Evolutionary conservation across 1,140 invertebrate species (phyloP).

Genomic region (Colletes gigas): DNA sequence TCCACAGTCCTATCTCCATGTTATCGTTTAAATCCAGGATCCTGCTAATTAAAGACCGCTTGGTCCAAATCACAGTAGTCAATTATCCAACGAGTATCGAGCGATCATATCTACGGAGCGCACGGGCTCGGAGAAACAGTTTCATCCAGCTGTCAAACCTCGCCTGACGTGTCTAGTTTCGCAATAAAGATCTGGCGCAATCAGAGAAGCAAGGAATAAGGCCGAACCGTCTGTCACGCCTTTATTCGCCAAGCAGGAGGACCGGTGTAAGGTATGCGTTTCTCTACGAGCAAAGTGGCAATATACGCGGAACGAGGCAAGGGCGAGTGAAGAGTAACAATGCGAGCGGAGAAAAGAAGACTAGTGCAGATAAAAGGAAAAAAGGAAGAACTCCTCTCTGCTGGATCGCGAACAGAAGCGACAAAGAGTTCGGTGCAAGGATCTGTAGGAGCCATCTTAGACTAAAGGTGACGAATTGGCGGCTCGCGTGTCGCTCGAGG

Average conservation of each 20-base stretch:
- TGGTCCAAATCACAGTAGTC: not conserved
- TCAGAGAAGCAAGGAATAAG: slow-evolving; percentile 37
- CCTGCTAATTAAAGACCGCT: too few species aligned
- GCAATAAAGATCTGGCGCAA: slow-evolving; percentile 58
- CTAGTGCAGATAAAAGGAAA: not conserved
- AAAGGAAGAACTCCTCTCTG: not conserved
- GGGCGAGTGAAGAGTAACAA: slow-evolving; percentile 24
- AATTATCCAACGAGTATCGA: not conserved
- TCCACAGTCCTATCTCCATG: too few species aligned
- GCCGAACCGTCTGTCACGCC: slow-evolving; percentile 22
- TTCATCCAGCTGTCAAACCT: not conserved
- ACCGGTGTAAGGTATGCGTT: slow-evolving; percentile 14
- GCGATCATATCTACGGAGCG: not conserved
- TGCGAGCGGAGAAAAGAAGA: slow-evolving; percentile 1
- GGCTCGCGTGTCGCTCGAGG: too few species aligned
- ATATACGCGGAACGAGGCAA: slow-evolving; percentile 44
- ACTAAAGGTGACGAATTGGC: too few species aligned
- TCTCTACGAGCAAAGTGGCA: slow-evolving; percentile 29
- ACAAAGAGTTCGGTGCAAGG: too few species aligned
- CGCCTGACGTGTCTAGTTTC: not conserved
- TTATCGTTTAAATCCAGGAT: too few species aligned
- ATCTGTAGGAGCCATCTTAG: too few species aligned
- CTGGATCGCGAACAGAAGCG: too few species aligned
- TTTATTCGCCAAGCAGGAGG: slow-evolving; percentile 27
- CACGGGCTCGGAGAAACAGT: not conserved